A percentile compares a stretch with the other conserved stretches of the same genome.
phyloP scores from a whole-genome alignment of 2,113 vertebrate genomes.

The Leuciscus idus region DNA sequence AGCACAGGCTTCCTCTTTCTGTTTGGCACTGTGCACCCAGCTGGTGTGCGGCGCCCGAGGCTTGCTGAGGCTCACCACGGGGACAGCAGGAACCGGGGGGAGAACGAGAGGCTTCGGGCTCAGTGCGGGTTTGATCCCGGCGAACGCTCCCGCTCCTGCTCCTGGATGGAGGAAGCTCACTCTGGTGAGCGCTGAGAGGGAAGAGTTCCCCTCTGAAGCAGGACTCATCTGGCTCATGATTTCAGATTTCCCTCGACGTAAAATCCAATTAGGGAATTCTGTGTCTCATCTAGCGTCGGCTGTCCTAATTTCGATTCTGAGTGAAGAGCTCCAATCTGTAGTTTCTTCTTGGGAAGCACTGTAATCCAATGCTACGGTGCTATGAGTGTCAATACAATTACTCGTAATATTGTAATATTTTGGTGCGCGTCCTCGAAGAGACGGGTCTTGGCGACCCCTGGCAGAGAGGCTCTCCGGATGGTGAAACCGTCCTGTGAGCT shows the following conservation, averaged over 20 bases:
- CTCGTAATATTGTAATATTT: background rate
- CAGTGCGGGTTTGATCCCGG: slow-evolving; percentile 26
- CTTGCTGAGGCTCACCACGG: slow-evolving; percentile 18
- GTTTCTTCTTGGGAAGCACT: background rate
- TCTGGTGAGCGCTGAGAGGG: slow-evolving; percentile 9
- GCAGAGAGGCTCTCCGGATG: slow-evolving; percentile 11
- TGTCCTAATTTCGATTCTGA: slow-evolving; percentile 21
- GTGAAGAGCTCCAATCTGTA: slow-evolving; percentile 30
- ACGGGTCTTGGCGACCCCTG: background rate
- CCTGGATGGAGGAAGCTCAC: slow-evolving; percentile 54
- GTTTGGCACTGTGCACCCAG: slow-evolving; percentile 58
- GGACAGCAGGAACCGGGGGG: slow-evolving; percentile 30
- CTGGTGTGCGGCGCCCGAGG: slow-evolving; percentile 36
- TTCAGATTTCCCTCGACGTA: slow-evolving; percentile 41
- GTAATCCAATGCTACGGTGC: background rate
- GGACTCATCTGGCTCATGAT: slow-evolving; percentile 57
- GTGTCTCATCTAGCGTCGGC: background rate
- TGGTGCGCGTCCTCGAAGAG: background rate
- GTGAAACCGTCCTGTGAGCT: slow-evolving; percentile 30
- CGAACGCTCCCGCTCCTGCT: background rate
- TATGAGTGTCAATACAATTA: background rate
- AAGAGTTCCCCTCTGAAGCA: slow-evolving; percentile 24
- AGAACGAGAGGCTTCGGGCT: slow-evolving; percentile 34
- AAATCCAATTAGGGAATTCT: slow-evolving; percentile 39
- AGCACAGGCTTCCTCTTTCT: slow-evolving; percentile 59